Percentiles rank a stretch among this genome's conserved stretches.
Conservation (phyloP, 2,113 vertebrate species). For the Cricetomys ansorgei region DNA sequence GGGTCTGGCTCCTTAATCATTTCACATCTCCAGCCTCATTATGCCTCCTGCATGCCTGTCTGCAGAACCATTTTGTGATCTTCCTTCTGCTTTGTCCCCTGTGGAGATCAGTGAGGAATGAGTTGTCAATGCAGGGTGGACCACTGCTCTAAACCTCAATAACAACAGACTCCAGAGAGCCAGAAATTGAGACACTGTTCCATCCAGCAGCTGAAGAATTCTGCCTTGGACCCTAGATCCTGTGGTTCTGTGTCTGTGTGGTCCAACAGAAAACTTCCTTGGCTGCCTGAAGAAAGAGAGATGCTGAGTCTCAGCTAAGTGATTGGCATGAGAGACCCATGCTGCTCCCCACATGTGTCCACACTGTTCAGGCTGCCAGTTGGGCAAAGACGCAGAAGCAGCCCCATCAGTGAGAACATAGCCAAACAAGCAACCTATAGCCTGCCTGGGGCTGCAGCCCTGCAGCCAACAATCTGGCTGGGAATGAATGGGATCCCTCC, state of each 20-base stretch:
- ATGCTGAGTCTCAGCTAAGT: not conserved
- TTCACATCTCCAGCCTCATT: not conserved
- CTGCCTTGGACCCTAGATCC: not conserved
- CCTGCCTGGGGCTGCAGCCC: not conserved
- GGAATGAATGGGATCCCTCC: not conserved
- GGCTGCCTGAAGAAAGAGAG: conserved; percentile 2
- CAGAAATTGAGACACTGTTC: not conserved
- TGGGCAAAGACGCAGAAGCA: not conserved
- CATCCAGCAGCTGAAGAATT: not conserved
- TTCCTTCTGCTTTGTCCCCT: too few species aligned
- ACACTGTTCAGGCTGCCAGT: not conserved
- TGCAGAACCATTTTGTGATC: too few species aligned
- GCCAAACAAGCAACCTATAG: not conserved
- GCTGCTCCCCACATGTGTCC: not conserved
- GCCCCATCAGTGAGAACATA: not conserved
- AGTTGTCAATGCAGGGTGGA: too few species aligned
- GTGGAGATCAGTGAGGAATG: not conserved
- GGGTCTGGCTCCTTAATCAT: not conserved
- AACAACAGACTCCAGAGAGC: not conserved
- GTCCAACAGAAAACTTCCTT: not conserved
- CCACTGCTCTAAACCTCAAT: fast-evolving
- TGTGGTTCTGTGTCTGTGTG: not conserved
- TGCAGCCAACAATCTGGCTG: not conserved
- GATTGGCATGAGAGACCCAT: not conserved
- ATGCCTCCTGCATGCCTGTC: not conserved